Base-by-base conservation (phyloP, 1,140 invertebrate species). In the Macrocentrus cingulum region DNA sequence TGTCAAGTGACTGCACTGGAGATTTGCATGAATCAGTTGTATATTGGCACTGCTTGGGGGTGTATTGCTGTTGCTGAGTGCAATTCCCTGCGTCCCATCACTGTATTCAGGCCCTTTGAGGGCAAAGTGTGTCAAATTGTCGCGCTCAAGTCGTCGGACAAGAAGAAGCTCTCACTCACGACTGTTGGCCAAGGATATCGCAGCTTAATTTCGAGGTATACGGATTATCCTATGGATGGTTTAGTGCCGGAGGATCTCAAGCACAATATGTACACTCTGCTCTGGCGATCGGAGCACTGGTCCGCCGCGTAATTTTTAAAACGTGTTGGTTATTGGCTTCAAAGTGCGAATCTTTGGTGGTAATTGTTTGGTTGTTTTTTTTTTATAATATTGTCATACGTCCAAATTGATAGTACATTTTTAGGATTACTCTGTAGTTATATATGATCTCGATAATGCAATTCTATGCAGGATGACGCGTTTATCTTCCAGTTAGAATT, bases 41-140 rank as follows among this genome's bases (percentile, higher is more conserved):
- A 94, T 70, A 88, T 94, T 50, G 94, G 94, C 32, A 96, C 94
- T 1, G 91, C 90, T 1, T 94, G 92, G 90, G 94, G 94, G 6
- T 95, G 93, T 70, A 81, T 97, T 25, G 89, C 96, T 15, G 89
- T 96, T 1, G 91, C 91, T 1, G 91, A 94, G 73, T 84, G 87
- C 29, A 82, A 84, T 39, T 86, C 89, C 2, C 80, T 97, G 53
- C 80, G 90, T 16, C 94, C 94, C 0, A 87, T 95, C 23, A 94
- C 92, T 0, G 90, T 95, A 11, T 96, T 95, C 74, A 81, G 93
- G 49, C 94, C 94, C 0, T 94, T 92, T 67, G 90, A 94, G 72
- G 90, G 91, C 65, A 91, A 95, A 74, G 90, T 81, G 20, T 75
- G 76, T 37, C 67, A 80, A 64, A 80, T 80, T 5, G 68, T 75